Conservation (phyloP, 2,888 invertebrate species). For the Metallyticus violacea region DNA sequence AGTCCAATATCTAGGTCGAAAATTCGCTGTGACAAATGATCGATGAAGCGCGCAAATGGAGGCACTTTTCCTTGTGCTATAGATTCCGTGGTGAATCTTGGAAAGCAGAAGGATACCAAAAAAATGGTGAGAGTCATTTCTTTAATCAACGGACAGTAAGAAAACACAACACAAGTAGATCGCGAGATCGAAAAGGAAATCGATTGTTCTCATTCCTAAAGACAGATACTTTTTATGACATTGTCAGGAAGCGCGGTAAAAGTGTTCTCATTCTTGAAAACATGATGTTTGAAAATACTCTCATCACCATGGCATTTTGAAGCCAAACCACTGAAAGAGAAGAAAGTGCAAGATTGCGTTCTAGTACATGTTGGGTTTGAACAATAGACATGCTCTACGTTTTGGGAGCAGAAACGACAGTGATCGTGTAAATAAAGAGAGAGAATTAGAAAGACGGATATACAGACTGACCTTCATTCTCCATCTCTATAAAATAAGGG, state of each 20-base stretch:
- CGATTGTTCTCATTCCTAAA: not conserved
- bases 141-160: not conserved
- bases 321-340: not conserved
- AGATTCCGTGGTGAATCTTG: not conserved
- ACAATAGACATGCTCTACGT: not conserved
- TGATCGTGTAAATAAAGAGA: too few species aligned
- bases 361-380: too few species aligned
- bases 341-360: not conserved
- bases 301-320: too few species aligned
- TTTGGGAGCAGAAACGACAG: not conserved
- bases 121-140: not conserved
- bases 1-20: not conserved
- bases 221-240: not conserved
- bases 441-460: too few species aligned
- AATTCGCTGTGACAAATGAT: conserved; percentile 8
- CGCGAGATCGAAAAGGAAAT: not conserved
- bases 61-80: not conserved
- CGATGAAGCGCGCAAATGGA: conserved; percentile 8
- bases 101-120: not conserved
- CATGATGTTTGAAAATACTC: not conserved
- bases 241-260: not conserved
- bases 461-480: too few species aligned
- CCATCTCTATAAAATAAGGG: too few species aligned
- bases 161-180: not conserved
- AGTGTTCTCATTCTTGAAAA: not conserved